Evolutionary conservation across 2,888 invertebrate genomes (phyloP).

Genomic region (Plusia festucae): DNA sequence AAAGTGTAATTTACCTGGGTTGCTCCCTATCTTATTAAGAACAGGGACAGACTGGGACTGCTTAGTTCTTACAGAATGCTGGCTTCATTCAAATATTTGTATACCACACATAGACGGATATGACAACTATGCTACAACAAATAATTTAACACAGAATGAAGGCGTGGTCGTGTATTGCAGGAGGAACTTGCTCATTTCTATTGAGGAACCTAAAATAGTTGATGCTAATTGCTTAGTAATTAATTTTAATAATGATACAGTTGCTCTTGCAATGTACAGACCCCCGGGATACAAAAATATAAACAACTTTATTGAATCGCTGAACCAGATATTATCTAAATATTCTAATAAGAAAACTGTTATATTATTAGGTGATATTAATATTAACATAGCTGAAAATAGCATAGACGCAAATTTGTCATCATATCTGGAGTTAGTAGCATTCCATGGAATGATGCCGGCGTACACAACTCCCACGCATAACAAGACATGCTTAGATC

Average conservation of each 20-base stretch:
- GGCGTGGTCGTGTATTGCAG: conserved; percentile 2
- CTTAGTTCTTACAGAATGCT: conserved; percentile 7
- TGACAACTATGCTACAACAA: neutral
- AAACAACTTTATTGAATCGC: neutral
- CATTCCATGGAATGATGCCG: conserved; percentile 19
- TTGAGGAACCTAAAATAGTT: conserved; percentile 8
- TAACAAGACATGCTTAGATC: conserved; percentile 19
- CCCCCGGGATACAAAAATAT: conserved; percentile 13
- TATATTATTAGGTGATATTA: conserved; percentile 10
- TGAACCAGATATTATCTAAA: conserved; percentile 4
- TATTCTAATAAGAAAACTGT: conserved; percentile 6
- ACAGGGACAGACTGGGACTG: conserved; percentile 15
- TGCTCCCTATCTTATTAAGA: conserved; percentile 2
- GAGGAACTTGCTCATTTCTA: neutral
- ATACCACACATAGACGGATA: conserved; percentile 5
- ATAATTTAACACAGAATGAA: conserved; percentile 12
- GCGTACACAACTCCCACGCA: conserved; percentile 17
- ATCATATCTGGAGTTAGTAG: conserved; percentile 15
- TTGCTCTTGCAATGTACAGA: conserved; percentile 13
- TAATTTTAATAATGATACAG: conserved; percentile 8
- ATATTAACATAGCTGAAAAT: conserved; percentile 2
- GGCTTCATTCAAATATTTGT: neutral
- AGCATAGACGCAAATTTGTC: conserved; percentile 5
- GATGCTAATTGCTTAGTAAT: conserved; percentile 14
- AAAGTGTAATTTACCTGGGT: conserved; percentile 14